A percentile compares a stretch with the other conserved stretches of the same genome.
phyloP scores from a whole-genome alignment of 2,888 invertebrate species.

The Ceratothoa steindachneri region DNA sequence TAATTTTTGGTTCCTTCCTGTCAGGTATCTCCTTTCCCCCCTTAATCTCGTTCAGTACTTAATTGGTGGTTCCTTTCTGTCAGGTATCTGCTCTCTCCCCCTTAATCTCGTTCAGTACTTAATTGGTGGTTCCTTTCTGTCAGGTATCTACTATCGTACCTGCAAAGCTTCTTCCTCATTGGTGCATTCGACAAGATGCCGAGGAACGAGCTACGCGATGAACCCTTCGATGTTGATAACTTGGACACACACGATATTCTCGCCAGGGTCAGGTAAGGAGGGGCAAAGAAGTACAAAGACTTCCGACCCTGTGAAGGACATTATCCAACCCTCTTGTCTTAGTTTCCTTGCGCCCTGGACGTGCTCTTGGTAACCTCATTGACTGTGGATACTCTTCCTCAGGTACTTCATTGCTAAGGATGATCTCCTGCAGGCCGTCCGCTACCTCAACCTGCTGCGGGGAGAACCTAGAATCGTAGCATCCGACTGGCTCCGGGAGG shows the following conservation, averaged over 20 bases:
- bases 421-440: slow-evolving; percentile 77
- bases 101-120: too few species aligned
- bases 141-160: slow-evolving; percentile 58
- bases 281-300: slow-evolving; percentile 17
- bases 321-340: too few species aligned
- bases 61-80: too few species aligned
- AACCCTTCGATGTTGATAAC: slow-evolving; percentile 65
- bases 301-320: too few species aligned
- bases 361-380: too few species aligned
- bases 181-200: slow-evolving; percentile 67
- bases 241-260: slow-evolving; percentile 84
- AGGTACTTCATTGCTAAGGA: slow-evolving; percentile 83
- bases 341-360: too few species aligned
- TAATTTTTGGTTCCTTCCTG: too few species aligned
- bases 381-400: too few species aligned
- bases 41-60: too few species aligned
- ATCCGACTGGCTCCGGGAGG: slow-evolving; percentile 79
- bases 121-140: background rate
- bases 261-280: slow-evolving; percentile 78
- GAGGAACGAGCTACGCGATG: slow-evolving; percentile 65
- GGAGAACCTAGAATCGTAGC: slow-evolving; percentile 86
- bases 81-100: too few species aligned
- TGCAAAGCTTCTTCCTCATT: slow-evolving; percentile 67
- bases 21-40: too few species aligned
- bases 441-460: slow-evolving; percentile 77